Base-by-base conservation (phyloP, 2,113 vertebrate genomes). In the Leucoraja erinaceus region DNA sequence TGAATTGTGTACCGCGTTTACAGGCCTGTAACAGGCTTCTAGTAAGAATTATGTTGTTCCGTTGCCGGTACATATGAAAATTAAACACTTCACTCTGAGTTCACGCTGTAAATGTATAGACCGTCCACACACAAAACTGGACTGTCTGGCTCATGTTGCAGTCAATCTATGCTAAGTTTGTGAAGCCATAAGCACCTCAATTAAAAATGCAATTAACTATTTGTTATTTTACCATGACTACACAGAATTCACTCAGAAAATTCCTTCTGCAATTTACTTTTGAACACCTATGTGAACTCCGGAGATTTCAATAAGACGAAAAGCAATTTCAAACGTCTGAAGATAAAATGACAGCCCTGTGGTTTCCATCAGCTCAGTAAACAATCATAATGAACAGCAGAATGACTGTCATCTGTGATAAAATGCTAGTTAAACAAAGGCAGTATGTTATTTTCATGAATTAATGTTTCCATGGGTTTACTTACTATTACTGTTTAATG, bases 361-460 rank as follows among this genome's bases (percentile, higher is more conserved):
- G 38, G 93, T 86, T 93, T 76, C 94, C 94, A 94, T 93, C 95
- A 94, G 93, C 93, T 96, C 94, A 94, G 96, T 93, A 95, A 96
- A 96, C 95, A 95, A 88, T 31, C 91, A 94, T 94, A 95, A 95
- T 75, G 94, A 94, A 95, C 93, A 94, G 93, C 93, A 94, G 72
- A 92, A 93, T 61, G 95, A 11, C 95, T 94, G 96, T 95, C 95
- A 94, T 76, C 0, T 9, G 93, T 95, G 96, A 96, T 96, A 95
- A 96, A 96, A 95, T 95, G 94, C 93, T 70, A 93, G 94, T 95
- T 96, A 94, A 96, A 97, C 96, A 96, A 95, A 84, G 95, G 95
- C 96, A 96, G 96, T 94, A 96, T 96, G 97, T 95, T 96, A 96
- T 96, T 96, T 96, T 94, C 94, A 10, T 59, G 95, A 96, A 96